Evolutionary conservation across 2,888 invertebrate genomes (phyloP).

Genomic region (Leptura quadrifasciata): DNA sequence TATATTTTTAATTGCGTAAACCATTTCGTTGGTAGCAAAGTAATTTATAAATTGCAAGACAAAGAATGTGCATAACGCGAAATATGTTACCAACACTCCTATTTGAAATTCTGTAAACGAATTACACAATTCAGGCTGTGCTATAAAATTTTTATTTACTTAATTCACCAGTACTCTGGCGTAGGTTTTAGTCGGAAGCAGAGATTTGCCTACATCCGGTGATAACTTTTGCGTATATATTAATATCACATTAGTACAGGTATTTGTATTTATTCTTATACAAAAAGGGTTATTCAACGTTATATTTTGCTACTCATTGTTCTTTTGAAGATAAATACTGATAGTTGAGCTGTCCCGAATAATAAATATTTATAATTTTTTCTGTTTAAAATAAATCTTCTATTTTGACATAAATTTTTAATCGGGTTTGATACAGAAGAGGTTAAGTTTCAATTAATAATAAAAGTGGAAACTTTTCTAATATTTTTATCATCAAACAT

Average conservation of each 20-base stretch:
- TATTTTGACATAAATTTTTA: too few relatives aligned
- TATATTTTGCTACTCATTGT: too few relatives aligned
- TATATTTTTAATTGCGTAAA: too few relatives aligned
- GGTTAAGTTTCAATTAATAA: too few relatives aligned
- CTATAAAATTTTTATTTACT: slow-evolving; percentile 23
- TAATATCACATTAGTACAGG: neutral
- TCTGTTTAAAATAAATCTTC: too few relatives aligned
- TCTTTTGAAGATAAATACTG: too few relatives aligned
- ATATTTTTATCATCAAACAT: too few relatives aligned
- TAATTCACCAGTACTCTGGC: slow-evolving; percentile 6
- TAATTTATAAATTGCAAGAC: neutral
- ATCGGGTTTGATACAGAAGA: too few relatives aligned
- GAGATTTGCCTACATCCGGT: slow-evolving; percentile 18
- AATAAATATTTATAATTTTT: too few relatives aligned
- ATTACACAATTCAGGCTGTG: slow-evolving; percentile 5
- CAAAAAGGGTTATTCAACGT: too few relatives aligned
- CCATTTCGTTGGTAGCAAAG: neutral
- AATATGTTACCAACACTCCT: slow-evolving; percentile 6
- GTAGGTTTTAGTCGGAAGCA: slow-evolving; percentile 24
- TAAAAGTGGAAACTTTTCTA: too few relatives aligned
- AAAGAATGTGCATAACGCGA: slow-evolving; percentile 15
- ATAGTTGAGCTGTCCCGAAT: too few relatives aligned
- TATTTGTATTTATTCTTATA: neutral
- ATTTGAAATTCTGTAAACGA: slow-evolving; percentile 19
- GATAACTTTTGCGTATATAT: slow-evolving; percentile 20